phyloP scores from a whole-genome alignment of 2,888 invertebrate species.

The Ceramica pisi region DNA sequence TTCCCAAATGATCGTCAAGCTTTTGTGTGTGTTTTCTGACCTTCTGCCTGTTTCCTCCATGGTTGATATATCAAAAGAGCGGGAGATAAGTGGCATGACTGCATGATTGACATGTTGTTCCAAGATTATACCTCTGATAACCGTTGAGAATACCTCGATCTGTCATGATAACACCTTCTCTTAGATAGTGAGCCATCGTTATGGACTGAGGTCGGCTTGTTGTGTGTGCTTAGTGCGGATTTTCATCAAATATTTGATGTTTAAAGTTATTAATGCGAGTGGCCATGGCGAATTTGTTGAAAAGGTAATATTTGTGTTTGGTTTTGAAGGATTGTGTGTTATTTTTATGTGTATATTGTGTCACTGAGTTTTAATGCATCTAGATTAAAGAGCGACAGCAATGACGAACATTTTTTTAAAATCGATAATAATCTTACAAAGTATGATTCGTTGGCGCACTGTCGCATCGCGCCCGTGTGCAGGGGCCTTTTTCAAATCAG shows the following conservation, averaged over 20 bases:
- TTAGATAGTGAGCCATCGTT: constrained; percentile 66
- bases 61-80: constrained; percentile 65
- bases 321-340: not conserved
- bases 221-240: constrained; percentile 52
- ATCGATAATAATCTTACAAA: not conserved
- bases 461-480: not conserved
- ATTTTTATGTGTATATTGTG: not conserved
- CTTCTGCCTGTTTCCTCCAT: constrained; percentile 45
- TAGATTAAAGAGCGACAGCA: not conserved
- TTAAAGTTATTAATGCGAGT: constrained; percentile 40
- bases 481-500: not conserved
- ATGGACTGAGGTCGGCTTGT: constrained; percentile 55
- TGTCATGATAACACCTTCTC: constrained; percentile 82
- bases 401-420: not conserved
- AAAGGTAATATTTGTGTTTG: constrained; percentile 74
- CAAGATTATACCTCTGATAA: constrained; percentile 74
- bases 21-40: not conserved
- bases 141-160: constrained; percentile 80
- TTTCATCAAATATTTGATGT: constrained; percentile 60
- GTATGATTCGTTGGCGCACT: not conserved
- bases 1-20: too few relatives aligned
- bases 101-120: constrained; percentile 86
- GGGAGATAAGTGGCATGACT: constrained; percentile 67
- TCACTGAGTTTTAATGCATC: not conserved
- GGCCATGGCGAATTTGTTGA: constrained; percentile 78